Percentiles rank a stretch among this genome's conserved stretches.
Conservation (phyloP, 1,140 invertebrate genomes). For the Paraescarpia echinospica region DNA sequence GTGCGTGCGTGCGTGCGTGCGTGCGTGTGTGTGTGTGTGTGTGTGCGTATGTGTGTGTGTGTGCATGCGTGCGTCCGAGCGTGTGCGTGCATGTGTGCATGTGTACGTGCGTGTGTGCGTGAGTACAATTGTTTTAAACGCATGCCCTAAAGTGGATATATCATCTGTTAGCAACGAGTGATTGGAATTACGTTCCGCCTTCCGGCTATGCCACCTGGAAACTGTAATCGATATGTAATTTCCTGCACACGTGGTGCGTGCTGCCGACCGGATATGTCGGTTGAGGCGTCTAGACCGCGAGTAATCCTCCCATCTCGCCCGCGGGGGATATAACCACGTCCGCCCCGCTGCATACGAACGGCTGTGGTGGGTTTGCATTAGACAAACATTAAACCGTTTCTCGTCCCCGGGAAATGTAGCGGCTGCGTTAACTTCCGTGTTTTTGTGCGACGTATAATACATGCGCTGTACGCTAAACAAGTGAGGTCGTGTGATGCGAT, state of each 20-base stretch:
- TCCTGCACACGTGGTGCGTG: background rate
- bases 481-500: too few species aligned
- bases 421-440: too few species aligned
- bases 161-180: background rate
- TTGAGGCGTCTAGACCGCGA: background rate
- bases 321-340: background rate
- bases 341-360: background rate
- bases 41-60: background rate
- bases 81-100: too few species aligned
- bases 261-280: background rate
- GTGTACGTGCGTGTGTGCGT: too few species aligned
- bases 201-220: background rate
- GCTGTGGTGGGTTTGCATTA: background rate
- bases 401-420: too few species aligned
- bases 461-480: too few species aligned
- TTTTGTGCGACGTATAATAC: too few species aligned
- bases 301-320: background rate
- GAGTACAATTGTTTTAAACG: too few species aligned
- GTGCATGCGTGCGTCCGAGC: too few species aligned
- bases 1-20: background rate
- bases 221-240: conserved; percentile 1
- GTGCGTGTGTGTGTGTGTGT: background rate
- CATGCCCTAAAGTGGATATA: background rate
- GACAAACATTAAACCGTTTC: too few species aligned
- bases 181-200: background rate